Percentiles rank a stretch among this genome's conserved stretches.
phyloP scores from a whole-genome alignment of 1,140 invertebrate species.

The Brachystomella parvula region DNA sequence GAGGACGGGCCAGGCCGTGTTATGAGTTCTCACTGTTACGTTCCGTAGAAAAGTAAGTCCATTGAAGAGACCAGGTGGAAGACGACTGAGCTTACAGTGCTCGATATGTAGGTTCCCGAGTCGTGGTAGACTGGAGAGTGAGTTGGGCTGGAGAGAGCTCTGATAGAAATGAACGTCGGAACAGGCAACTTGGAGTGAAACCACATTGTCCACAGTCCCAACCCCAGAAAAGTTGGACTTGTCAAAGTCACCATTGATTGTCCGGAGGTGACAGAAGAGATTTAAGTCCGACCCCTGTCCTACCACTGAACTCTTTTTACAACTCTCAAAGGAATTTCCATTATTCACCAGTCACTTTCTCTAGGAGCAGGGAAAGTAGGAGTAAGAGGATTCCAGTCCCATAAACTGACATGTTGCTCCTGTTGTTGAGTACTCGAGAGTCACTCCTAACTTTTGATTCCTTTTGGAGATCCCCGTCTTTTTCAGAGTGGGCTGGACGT shows the following conservation, averaged over 20 bases:
- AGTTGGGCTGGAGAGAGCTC: slow-evolving; percentile 62
- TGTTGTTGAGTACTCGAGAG: background rate
- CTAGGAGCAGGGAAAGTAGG: background rate
- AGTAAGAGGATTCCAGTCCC: background rate
- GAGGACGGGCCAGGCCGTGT: slow-evolving; percentile 65
- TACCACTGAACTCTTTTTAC: slow-evolving; percentile 10
- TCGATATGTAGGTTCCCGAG: slow-evolving; percentile 69
- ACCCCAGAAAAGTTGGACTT: slow-evolving; percentile 74
- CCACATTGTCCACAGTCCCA: slow-evolving; percentile 61
- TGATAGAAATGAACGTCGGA: slow-evolving; percentile 63
- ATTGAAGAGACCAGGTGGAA: slow-evolving; percentile 62
- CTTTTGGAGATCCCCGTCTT: background rate
- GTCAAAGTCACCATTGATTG: slow-evolving; percentile 71
- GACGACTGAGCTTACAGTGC: slow-evolving; percentile 71
- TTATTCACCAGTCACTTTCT: background rate
- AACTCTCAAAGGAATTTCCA: slow-evolving; percentile 9
- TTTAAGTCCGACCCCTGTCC: slow-evolving; percentile 51
- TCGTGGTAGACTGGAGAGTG: slow-evolving; percentile 67
- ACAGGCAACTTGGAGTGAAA: slow-evolving; percentile 66
- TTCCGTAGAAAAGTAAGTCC: slow-evolving; percentile 68
- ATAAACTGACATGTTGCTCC: background rate
- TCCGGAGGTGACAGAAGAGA: slow-evolving; percentile 66
- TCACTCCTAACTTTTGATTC: background rate
- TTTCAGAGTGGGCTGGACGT: background rate
- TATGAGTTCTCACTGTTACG: slow-evolving; percentile 71